Evolutionary conservation across 2,797 vertebrate species (phyloP).

Genomic region (Tauraco hartlaubi): DNA sequence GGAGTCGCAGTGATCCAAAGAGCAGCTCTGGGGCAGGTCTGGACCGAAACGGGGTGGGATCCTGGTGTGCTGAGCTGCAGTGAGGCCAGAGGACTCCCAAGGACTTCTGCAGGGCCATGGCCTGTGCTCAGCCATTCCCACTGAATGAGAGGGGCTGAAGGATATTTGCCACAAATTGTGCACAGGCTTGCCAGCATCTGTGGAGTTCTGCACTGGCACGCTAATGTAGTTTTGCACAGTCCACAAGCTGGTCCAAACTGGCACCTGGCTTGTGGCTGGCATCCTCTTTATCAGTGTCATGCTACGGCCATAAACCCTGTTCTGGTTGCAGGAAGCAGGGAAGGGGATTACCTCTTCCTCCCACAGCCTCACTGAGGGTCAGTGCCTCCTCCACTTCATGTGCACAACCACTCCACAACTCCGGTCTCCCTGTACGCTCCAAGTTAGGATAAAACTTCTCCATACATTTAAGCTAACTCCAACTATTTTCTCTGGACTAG

Average conservation of each 20-base stretch:
- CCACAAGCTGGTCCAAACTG: not conserved
- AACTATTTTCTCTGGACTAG: not conserved
- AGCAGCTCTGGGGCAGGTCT: conserved; percentile 12
- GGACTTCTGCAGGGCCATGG: accelerated
- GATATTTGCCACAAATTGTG: accelerated
- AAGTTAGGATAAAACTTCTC: not conserved
- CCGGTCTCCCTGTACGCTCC: not conserved
- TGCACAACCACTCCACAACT: not conserved
- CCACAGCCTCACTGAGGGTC: not conserved
- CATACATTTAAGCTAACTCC: not conserved
- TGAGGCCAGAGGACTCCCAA: not conserved
- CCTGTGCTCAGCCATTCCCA: not conserved
- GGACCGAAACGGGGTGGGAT: not conserved
- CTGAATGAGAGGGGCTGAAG: not conserved
- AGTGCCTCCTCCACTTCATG: not conserved
- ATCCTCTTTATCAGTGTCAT: not conserved
- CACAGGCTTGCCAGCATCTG: not conserved
- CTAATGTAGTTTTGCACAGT: accelerated
- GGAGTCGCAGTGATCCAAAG: not conserved
- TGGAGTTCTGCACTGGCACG: not conserved
- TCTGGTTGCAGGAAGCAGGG: not conserved
- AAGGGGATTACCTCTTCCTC: not conserved
- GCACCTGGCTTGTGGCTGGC: not conserved
- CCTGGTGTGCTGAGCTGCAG: not conserved
- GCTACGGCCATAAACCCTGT: not conserved